Percentiles rank a stretch among this genome's conserved stretches.
phyloP scores from a whole-genome alignment of 1,140 invertebrate genomes.

The Apis laboriosa region DNA sequence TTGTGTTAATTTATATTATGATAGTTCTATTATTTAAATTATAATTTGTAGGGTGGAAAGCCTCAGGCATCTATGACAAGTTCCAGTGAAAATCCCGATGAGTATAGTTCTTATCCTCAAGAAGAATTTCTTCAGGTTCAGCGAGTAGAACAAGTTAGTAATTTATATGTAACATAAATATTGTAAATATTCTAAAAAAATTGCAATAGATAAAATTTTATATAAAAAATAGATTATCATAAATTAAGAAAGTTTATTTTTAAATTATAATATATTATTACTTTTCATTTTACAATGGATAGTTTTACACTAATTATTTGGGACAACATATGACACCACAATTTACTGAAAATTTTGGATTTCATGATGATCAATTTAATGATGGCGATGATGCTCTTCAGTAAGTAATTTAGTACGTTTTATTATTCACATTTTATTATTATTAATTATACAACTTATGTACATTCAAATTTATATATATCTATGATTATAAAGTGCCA shows the following conservation, averaged over 20 bases:
- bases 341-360: conserved; percentile 85
- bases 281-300: conserved; percentile 22
- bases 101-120: conserved; percentile 82
- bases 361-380: conserved; percentile 85
- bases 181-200: neutral
- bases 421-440: neutral
- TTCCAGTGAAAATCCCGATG: conserved; percentile 82
- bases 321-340: conserved; percentile 83
- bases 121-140: conserved; percentile 80
- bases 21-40: conserved; percentile 7
- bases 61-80: conserved; percentile 72
- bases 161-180: neutral
- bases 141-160: conserved; percentile 75
- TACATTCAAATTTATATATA: neutral
- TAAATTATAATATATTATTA: neutral
- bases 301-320: conserved; percentile 84
- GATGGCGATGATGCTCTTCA: conserved; percentile 84
- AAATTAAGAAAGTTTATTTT: neutral
- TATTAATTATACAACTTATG: conserved; percentile 1
- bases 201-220: neutral
- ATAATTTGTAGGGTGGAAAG: conserved; percentile 64
- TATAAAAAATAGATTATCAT: neutral
- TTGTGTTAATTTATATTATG: neutral
- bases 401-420: conserved; percentile 63
- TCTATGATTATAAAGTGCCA: neutral